phyloP scores from a whole-genome alignment of 2,113 vertebrate genomes.

The Mionectes macconnelli region DNA sequence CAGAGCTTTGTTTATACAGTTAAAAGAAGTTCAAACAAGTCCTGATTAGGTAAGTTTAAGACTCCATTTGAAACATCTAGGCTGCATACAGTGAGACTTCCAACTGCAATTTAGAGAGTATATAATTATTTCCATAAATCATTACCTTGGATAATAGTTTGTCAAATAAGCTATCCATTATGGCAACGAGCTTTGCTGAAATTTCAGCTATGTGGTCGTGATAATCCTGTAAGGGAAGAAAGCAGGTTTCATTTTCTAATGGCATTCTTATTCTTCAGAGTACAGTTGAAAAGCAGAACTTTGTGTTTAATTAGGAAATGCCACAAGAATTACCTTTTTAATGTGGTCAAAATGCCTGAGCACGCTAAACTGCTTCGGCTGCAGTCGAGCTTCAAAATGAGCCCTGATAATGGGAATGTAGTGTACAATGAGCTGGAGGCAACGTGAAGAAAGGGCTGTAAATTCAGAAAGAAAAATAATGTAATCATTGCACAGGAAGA shows the following conservation, averaged over 20 bases:
- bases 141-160: conserved; percentile 93
- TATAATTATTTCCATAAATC: conserved; percentile 37
- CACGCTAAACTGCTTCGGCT: conserved; percentile 92
- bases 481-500: neutral
- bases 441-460: conserved; percentile 91
- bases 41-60: neutral
- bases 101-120: neutral
- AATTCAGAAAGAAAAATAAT: neutral
- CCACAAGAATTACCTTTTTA: conserved; percentile 85
- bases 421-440: conserved; percentile 95
- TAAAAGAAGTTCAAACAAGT: neutral
- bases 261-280: neutral
- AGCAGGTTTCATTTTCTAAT: conserved; percentile 43
- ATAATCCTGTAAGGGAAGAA: conserved; percentile 87
- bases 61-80: neutral
- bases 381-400: conserved; percentile 93
- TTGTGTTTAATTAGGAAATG: neutral
- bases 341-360: conserved; percentile 98
- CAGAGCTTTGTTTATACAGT: neutral
- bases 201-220: conserved; percentile 96
- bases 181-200: conserved; percentile 95
- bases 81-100: neutral
- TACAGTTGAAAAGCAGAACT: conserved; percentile 17
- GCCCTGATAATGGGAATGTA: conserved; percentile 94
- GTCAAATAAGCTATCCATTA: conserved; percentile 98